Base-by-base conservation (phyloP, 2,113 vertebrate species). In the Spermophilus dauricus region DNA sequence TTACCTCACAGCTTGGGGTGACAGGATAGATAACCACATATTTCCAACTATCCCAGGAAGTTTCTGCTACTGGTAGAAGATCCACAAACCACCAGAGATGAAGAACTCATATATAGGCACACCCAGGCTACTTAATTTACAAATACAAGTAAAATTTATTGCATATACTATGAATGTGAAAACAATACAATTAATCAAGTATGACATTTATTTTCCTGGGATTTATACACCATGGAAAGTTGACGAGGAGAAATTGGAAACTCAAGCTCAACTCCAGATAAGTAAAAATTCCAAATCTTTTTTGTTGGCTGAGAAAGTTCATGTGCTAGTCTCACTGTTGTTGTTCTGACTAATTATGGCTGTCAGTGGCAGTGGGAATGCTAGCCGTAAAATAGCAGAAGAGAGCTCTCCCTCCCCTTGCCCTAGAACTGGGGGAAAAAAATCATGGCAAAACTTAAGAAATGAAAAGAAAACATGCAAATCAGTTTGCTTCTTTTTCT, bases 221-320 rank as follows among this genome's bases (percentile, higher is more conserved):
- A 72, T 77, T 18, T 39, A 61, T 28, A 73, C 3, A 32, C 34
- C 72, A 61, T 17, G 37, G 67, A 61, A 92, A 76, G 20, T 63
- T 82, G 51, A 18, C 95, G 13, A 58, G 65, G 48, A 80, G 48
- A 96, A 97, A 76, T 78, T 30, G 83, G 51, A 94, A 96, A 89
- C 70, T 65, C 3, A 13, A 72, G 8, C 11, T 80, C 37, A 30
- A 18, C 26, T 94, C 42, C 67, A 87, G 65, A 96, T 95, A 86
- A 82, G 30, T 37, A 84, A 92, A 92, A 95, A 89, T 56, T 69
- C 61, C 58, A 48, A 48, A 69, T 80, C 45, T 28, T 37, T 34
- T 88, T 85, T 56, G 18, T 82, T 42, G 18, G 37, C n/a, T 70
- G 95, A 45, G 91, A 91, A 97, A 93, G 61, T 94, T 91, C 34